phyloP scores from a whole-genome alignment of 2,888 invertebrate species.

The Sepiola atlantica region DNA sequence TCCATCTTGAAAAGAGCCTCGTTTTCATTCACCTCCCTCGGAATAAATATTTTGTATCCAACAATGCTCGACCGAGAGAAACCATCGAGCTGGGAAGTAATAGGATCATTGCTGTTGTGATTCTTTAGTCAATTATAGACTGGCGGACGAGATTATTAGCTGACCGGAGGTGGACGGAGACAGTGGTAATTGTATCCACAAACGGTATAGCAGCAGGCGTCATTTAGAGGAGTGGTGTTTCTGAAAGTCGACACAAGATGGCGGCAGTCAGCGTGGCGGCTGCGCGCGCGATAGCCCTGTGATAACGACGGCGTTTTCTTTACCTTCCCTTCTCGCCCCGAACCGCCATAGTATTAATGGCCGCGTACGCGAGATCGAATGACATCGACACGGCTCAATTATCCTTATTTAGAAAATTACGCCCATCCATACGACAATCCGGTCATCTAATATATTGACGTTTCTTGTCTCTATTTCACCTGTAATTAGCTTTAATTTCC shows the following conservation, averaged over 20 bases:
- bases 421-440: slow-evolving; percentile 2
- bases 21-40: not conserved
- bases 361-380: not conserved
- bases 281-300: not conserved
- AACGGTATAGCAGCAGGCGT: slow-evolving; percentile 15
- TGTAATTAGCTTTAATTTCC: slow-evolving; percentile 32
- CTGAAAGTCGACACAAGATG: not conserved
- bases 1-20: not conserved
- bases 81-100: not conserved
- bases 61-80: not conserved
- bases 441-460: slow-evolving; percentile 21
- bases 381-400: slow-evolving; percentile 32
- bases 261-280: slow-evolving; percentile 1
- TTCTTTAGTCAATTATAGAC: slow-evolving; percentile 4
- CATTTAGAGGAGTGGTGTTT: not conserved
- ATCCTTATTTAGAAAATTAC: slow-evolving; percentile 18
- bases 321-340: not conserved
- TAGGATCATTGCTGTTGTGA: not conserved
- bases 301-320: not conserved
- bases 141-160: not conserved
- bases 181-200: not conserved
- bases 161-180: slow-evolving; percentile 32
- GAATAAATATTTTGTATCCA: slow-evolving; percentile 1
- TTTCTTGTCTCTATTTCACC: not conserved
- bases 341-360: not conserved